These are phyloP conservation scores for Chaetogeoica ovagalla DNA, from an alignment of 2,888 invertebrate genomes.

Conservation along the genomic window DNA sequence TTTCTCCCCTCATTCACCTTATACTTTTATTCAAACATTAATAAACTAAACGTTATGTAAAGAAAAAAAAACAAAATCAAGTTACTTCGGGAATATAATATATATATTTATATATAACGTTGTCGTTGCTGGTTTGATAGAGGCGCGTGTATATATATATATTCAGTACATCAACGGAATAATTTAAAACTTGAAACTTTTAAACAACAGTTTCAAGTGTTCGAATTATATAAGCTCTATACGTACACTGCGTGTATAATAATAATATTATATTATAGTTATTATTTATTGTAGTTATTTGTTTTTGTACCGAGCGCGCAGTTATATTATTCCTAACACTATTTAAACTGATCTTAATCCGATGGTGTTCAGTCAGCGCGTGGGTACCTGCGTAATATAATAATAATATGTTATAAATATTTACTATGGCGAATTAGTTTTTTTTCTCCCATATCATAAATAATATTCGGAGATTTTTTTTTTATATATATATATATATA, in stretches of 20 bases:
- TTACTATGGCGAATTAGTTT: not conserved
- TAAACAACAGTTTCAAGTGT: not conserved
- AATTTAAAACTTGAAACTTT: not conserved
- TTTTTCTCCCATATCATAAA: too few species aligned
- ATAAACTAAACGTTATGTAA: too few species aligned
- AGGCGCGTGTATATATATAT: not conserved
- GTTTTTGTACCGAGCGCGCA: not conserved
- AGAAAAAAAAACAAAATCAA: not conserved
- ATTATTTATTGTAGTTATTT: conserved; percentile 1
- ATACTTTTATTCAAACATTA: too few species aligned
- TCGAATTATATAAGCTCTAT: not conserved
- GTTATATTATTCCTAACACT: not conserved
- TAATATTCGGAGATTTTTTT: too few species aligned
- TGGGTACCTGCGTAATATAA: too few species aligned
- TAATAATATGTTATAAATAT: not conserved
- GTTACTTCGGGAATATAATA: not conserved
- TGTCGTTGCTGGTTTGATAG: too few species aligned
- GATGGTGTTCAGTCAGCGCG: not conserved
- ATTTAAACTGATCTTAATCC: not conserved
- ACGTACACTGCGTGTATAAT: not conserved
- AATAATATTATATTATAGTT: too few species aligned
- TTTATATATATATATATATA: too few species aligned
- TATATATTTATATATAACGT: not conserved
- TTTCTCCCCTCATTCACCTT: too few species aligned
- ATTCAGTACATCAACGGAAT: not conserved